phyloP scores from a whole-genome alignment of 2,113 vertebrate genomes.

The Hassar affinis region DNA sequence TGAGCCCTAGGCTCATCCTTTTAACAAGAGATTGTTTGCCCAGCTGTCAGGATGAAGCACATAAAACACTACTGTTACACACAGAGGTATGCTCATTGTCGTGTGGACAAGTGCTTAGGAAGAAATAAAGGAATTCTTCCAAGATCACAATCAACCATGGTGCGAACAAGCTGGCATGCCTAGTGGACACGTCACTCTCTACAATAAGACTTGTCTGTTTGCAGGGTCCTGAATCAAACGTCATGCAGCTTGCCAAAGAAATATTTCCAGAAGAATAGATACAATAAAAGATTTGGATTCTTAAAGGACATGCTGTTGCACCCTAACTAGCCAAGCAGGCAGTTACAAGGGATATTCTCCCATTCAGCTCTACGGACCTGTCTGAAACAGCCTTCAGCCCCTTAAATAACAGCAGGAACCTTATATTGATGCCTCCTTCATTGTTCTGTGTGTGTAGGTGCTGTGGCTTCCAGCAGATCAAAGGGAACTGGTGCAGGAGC shows the following conservation, averaged over 20 bases:
- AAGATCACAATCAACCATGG: neutral
- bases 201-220: neutral
- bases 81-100: neutral
- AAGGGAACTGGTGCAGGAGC: constrained; percentile 69
- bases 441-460: constrained; percentile 66
- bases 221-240: neutral
- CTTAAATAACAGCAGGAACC: neutral
- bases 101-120: neutral
- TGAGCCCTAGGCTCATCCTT: neutral
- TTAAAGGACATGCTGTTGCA: no score
- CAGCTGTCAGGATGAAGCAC: neutral
- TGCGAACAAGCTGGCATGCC: neutral
- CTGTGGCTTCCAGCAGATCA: constrained; percentile 76
- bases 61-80: neutral
- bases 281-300: neutral
- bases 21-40: neutral
- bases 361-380: no score
- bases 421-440: neutral
- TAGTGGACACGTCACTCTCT: neutral
- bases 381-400: no score
- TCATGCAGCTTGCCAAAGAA: neutral
- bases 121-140: neutral
- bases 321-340: no score
- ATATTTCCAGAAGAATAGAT: neutral
- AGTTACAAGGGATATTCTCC: no score